These are phyloP conservation scores for Hephaestus fuliginosus DNA, from an alignment of 2,797 vertebrate genomes.

Conservation along the genomic window DNA sequence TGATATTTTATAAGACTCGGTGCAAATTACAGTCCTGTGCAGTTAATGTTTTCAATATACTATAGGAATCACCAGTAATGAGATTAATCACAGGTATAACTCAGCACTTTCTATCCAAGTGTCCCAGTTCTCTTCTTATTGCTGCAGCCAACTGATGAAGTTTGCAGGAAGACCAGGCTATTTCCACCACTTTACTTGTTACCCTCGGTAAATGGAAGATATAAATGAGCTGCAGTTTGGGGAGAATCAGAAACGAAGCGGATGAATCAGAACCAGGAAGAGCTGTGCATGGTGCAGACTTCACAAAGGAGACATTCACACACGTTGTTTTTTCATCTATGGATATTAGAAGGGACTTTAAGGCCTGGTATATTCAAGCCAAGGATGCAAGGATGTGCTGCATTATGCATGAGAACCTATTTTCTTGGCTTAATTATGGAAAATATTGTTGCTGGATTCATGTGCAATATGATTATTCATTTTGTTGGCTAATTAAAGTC, in stretches of 20 bases:
- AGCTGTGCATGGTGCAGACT: not conserved
- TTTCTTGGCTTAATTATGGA: slow-evolving; percentile 67
- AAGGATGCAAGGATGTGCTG: slow-evolving; percentile 16
- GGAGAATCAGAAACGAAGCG: not conserved
- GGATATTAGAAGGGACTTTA: not conserved
- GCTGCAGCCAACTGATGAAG: slow-evolving; percentile 19
- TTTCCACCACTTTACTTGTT: slow-evolving; percentile 9
- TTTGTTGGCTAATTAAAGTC: slow-evolving; percentile 77
- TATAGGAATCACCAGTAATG: slow-evolving; percentile 51
- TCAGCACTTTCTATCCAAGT: slow-evolving; percentile 52
- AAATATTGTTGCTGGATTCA: slow-evolving; percentile 51
- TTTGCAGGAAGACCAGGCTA: slow-evolving; percentile 15
- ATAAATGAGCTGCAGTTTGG: not conserved
- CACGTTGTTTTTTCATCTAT: not conserved
- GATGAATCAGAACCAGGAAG: not conserved
- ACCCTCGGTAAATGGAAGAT: slow-evolving; percentile 11
- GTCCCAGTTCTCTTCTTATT: slow-evolving; percentile 22
- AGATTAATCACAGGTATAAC: slow-evolving; percentile 32
- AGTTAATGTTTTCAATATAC: slow-evolving; percentile 42
- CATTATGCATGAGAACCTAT: slow-evolving; percentile 75
- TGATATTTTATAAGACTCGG: slow-evolving; percentile 30
- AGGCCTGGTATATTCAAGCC: slow-evolving; percentile 6
- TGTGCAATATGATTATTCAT: slow-evolving; percentile 65
- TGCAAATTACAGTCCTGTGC: slow-evolving; percentile 38
- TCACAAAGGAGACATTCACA: slow-evolving; percentile 10